phyloP scores from a whole-genome alignment of 2,113 vertebrate species.

The Phocoena phocoena region DNA sequence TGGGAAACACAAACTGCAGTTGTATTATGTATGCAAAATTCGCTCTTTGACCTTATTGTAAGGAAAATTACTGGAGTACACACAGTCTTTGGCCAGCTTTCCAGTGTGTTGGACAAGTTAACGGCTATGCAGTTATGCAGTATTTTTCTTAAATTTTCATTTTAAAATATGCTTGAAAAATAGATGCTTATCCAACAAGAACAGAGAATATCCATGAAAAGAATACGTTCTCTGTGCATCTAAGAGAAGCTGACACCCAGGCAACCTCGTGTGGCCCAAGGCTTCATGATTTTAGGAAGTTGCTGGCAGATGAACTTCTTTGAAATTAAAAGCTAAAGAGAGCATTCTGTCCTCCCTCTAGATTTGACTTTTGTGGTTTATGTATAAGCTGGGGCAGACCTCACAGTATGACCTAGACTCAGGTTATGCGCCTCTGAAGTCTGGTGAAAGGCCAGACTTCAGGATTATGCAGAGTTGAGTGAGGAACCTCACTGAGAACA shows the following conservation, averaged over 20 bases:
- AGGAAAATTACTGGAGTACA: constrained; percentile 41
- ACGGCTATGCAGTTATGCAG: constrained; percentile 52
- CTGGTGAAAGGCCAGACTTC: neutral
- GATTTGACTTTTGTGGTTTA: neutral
- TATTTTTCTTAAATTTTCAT: constrained; percentile 47
- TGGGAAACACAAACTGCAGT: constrained; percentile 58
- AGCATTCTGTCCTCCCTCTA: neutral
- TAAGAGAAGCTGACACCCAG: neutral
- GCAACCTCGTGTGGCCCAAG: neutral
- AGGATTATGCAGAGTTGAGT: neutral
- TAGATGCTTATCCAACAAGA: constrained; percentile 58
- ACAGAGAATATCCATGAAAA: constrained; percentile 21
- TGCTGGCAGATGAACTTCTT: constrained; percentile 13
- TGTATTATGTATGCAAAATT: constrained; percentile 60
- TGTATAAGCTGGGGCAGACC: neutral
- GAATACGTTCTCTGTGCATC: constrained; percentile 40
- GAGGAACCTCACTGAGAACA: constrained; percentile 5
- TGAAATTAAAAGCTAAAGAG: constrained; percentile 38
- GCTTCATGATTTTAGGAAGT: neutral
- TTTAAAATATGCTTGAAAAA: constrained; percentile 70
- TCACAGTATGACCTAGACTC: neutral
- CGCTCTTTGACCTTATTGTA: constrained; percentile 67
- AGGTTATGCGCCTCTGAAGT: neutral
- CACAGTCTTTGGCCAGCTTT: constrained; percentile 40
- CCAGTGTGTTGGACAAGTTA: constrained; percentile 41